Evolutionary conservation across 2,797 vertebrate genomes (phyloP).

Genomic region (Petrocephalus sullivani): DNA sequence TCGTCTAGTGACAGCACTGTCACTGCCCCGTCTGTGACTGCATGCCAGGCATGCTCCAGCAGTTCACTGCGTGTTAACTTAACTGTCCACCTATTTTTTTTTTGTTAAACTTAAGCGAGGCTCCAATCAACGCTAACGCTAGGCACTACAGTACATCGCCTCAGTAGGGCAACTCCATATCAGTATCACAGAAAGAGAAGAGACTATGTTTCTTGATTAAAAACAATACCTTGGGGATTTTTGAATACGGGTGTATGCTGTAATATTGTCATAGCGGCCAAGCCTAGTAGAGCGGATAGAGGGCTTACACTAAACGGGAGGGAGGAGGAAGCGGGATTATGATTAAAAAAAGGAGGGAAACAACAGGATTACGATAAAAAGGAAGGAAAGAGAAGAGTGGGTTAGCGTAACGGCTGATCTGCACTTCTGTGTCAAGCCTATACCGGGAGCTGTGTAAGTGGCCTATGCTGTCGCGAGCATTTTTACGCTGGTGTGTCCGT

Average conservation of each 20-base stretch:
- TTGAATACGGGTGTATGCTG: not conserved
- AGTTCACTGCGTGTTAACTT: too few species aligned
- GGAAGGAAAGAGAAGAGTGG: not conserved
- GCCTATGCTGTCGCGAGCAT: not conserved
- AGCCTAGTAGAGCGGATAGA: not conserved
- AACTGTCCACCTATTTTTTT: too few species aligned
- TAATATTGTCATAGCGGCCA: not conserved
- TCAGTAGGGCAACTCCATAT: too few species aligned
- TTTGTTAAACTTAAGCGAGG: too few species aligned
- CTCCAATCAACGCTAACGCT: too few species aligned
- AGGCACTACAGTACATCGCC: too few species aligned
- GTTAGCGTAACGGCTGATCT: not conserved
- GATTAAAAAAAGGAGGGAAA: not conserved
- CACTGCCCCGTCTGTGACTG: not conserved
- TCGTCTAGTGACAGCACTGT: not conserved
- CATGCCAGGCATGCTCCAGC: not conserved
- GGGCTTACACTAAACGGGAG: not conserved
- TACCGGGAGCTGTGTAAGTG: not conserved
- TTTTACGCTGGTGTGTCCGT: not conserved
- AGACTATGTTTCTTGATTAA: not conserved
- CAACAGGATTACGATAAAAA: not conserved
- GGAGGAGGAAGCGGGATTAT: not conserved
- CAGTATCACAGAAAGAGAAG: not conserved
- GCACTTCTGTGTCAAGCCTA: not conserved
- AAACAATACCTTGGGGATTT: not conserved